These are phyloP conservation scores for Quadroppia sp. DNA, from an alignment of 2,888 invertebrate genomes.

Conservation along the genomic window DNA sequence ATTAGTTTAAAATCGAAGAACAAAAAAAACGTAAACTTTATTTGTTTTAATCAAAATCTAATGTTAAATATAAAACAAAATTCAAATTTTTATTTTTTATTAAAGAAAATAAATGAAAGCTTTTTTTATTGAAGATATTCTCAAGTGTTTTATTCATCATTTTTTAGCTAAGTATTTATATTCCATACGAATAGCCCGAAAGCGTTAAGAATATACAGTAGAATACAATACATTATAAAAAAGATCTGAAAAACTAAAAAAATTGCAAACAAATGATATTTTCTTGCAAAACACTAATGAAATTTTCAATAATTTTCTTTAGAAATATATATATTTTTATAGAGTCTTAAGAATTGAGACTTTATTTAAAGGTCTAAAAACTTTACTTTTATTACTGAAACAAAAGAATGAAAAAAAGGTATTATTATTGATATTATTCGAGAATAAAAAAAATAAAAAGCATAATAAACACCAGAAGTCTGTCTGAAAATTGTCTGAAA, in stretches of 20 bases:
- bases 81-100: not conserved
- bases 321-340: not conserved
- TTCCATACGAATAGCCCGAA: not conserved
- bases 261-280: not conserved
- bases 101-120: not conserved
- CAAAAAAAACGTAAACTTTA: not conserved
- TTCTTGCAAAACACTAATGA: not conserved
- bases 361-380: too few species aligned
- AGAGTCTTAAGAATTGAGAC: not conserved
- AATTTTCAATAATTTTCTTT: conserved; percentile 2
- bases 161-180: not conserved
- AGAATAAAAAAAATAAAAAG: too few species aligned
- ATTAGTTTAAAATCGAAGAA: too few species aligned
- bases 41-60: not conserved
- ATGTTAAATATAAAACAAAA: not conserved
- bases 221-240: too few species aligned
- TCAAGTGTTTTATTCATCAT: not conserved
- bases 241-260: not conserved
- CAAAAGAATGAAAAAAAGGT: too few species aligned
- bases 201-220: not conserved
- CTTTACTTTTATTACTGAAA: too few species aligned
- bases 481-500: too few species aligned
- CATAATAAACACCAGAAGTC: too few species aligned
- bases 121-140: not conserved
- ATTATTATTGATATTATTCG: too few species aligned